Evolutionary conservation across 2,888 invertebrate species (phyloP).

Genomic region (Polylopha cassiicola): DNA sequence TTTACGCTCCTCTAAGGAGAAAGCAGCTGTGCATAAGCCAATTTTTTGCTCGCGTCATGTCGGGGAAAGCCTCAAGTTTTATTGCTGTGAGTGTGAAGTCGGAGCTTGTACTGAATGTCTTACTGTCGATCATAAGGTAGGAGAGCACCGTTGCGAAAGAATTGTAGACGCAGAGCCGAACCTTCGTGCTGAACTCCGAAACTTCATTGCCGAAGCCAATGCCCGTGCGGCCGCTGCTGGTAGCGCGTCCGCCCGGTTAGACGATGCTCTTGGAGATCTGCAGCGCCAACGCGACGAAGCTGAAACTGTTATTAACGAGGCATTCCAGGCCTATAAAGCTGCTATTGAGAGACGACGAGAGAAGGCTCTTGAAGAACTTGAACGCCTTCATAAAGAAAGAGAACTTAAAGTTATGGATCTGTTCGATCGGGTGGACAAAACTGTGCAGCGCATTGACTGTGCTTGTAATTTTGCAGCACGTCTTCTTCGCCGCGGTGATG

Average conservation of each 20-base stretch:
- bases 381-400: conserved; percentile 87
- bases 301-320: conserved; percentile 87
- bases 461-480: conserved; percentile 91
- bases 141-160: conserved; percentile 89
- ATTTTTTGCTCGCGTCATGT: conserved; percentile 89
- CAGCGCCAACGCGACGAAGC: conserved; percentile 92
- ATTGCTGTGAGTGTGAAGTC: conserved; percentile 91
- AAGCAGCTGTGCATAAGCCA: conserved; percentile 91
- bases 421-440: conserved; percentile 88
- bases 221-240: conserved; percentile 86
- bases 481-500: conserved; percentile 89
- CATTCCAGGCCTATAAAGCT: conserved; percentile 87
- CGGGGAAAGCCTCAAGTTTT: conserved; percentile 90
- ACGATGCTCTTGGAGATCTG: conserved; percentile 88
- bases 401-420: conserved; percentile 94
- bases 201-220: conserved; percentile 85
- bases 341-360: conserved; percentile 89
- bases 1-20: conserved; percentile 85
- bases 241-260: conserved; percentile 84
- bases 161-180: conserved; percentile 87
- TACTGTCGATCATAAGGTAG: conserved; percentile 87
- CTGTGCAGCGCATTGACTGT: conserved; percentile 89
- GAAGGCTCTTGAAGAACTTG: conserved; percentile 83
- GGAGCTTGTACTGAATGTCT: conserved; percentile 93
- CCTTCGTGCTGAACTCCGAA: conserved; percentile 86